Conservation (phyloP, 2,113 vertebrate species). For the Romanogobio albipinnatus region DNA sequence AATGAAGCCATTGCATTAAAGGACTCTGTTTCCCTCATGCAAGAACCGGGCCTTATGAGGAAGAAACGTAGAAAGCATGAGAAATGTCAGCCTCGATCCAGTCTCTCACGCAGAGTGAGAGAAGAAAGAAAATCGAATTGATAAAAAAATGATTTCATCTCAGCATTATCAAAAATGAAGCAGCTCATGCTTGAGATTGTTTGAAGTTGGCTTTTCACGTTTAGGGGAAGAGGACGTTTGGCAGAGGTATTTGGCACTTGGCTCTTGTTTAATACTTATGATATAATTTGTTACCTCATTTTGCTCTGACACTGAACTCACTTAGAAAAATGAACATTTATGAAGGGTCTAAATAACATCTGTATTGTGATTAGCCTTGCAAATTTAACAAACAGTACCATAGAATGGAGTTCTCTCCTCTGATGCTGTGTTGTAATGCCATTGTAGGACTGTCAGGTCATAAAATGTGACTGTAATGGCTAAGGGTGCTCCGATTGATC, state of each 20-base stretch:
- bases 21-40: not conserved
- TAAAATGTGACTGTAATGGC: not conserved
- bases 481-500: too few relatives aligned
- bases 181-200: slow-evolving; percentile 27
- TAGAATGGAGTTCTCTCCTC: not conserved
- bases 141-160: slow-evolving; percentile 19
- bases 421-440: not conserved
- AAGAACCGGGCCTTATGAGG: not conserved
- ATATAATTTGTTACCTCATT: slow-evolving; percentile 12
- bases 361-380: not conserved
- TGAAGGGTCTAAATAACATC: not conserved
- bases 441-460: not conserved
- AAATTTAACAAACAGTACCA: not conserved
- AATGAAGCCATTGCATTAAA: slow-evolving; percentile 5
- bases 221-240: slow-evolving; percentile 10
- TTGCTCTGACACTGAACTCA: not conserved
- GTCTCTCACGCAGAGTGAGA: not conserved
- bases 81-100: slow-evolving; percentile 1
- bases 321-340: not conserved
- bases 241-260: slow-evolving; percentile 2
- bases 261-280: not conserved
- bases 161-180: slow-evolving; percentile 16
- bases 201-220: slow-evolving; percentile 35
- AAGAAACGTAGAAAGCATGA: slow-evolving; percentile 29
- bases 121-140: slow-evolving; percentile 20